A percentile compares a stretch with the other conserved stretches of the same genome.
Conservation (phyloP, 1,140 invertebrate species). For the Drosophila insularis region DNA sequence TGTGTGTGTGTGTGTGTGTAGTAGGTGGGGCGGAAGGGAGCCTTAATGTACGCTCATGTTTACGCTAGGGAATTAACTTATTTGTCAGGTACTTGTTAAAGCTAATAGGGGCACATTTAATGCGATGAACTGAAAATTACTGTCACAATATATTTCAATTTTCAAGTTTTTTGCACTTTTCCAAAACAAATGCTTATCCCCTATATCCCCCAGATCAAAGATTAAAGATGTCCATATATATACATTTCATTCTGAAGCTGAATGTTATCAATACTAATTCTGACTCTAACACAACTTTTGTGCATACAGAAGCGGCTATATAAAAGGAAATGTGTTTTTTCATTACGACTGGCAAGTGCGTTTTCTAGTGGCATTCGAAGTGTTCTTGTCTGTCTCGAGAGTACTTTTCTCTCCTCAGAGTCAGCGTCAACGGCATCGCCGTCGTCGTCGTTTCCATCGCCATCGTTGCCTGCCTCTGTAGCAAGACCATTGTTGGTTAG, state of each 20-base stretch:
- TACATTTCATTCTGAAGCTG: no score
- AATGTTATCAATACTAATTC: not conserved
- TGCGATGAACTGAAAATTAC: constrained; percentile 73
- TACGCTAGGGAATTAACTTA: constrained; percentile 77
- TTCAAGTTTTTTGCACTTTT: not conserved
- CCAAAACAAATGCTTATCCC: no score
- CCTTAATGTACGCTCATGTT: constrained; percentile 75
- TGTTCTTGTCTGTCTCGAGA: constrained; percentile 72
- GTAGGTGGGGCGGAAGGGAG: constrained; percentile 29
- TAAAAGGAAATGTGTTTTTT: constrained; percentile 67
- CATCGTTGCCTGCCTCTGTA: not conserved
- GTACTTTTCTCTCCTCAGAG: constrained; percentile 41
- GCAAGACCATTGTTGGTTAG: constrained; percentile 13
- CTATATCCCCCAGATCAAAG: no score
- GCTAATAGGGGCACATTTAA: constrained; percentile 78
- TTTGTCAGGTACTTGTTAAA: constrained; percentile 80
- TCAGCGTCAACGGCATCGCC: not conserved
- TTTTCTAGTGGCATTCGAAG: constrained; percentile 62
- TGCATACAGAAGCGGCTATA: not conserved
- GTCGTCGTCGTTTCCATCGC: not conserved
- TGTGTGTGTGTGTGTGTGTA: constrained; percentile 12
- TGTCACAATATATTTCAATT: constrained; percentile 46
- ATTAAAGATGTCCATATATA: no score
- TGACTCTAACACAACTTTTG: not conserved
- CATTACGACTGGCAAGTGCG: constrained; percentile 72